These are phyloP conservation scores for Eueides isabella DNA, from an alignment of 1,140 invertebrate genomes.

Conservation along the genomic window DNA sequence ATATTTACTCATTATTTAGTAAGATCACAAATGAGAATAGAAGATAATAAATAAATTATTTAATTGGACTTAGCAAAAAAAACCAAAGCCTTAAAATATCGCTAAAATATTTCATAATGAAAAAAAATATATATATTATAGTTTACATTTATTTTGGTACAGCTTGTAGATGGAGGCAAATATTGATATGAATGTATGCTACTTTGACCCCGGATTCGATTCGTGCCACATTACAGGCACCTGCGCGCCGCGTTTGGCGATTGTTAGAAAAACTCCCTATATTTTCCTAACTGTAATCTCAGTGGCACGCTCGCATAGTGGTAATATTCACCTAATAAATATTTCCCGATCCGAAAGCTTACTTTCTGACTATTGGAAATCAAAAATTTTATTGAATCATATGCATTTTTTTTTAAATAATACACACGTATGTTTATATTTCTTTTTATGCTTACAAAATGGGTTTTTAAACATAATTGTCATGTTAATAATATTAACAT, in stretches of 20 bases:
- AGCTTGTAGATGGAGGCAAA: slow-evolving; percentile 17
- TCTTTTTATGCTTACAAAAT: too few species aligned
- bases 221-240: slow-evolving; percentile 68
- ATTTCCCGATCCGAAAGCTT: slow-evolving; percentile 64
- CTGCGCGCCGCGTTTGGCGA: slow-evolving; percentile 59
- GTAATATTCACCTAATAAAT: slow-evolving; percentile 76
- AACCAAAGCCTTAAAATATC: neutral
- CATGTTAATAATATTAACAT: too few species aligned
- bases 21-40: too few species aligned
- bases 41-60: neutral
- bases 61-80: neutral
- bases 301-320: slow-evolving; percentile 58
- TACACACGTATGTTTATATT: too few species aligned
- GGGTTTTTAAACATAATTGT: too few species aligned
- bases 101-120: neutral
- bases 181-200: slow-evolving; percentile 38
- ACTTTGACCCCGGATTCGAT: slow-evolving; percentile 41
- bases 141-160: neutral
- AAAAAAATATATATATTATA: neutral
- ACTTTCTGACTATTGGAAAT: slow-evolving; percentile 61
- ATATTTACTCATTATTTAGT: too few species aligned
- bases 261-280: slow-evolving; percentile 63
- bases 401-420: too few species aligned
- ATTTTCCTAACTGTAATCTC: slow-evolving; percentile 62
- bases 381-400: slow-evolving; percentile 46